Evolutionary conservation across 2,113 vertebrate species (phyloP).

Genomic region (Heterotilapia buettikoferi): DNA sequence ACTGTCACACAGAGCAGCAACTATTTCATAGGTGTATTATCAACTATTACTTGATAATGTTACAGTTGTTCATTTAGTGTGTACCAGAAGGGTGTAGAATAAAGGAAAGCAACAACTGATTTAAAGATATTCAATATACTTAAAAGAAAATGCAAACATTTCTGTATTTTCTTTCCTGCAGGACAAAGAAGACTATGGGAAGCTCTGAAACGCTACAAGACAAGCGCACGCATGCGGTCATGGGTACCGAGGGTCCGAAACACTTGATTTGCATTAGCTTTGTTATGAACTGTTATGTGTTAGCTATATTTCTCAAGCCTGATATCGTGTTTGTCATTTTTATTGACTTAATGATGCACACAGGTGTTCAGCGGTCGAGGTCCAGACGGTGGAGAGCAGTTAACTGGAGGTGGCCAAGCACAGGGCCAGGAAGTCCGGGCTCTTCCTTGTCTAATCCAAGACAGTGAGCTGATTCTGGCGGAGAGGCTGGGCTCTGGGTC

Average conservation of each 20-base stretch:
- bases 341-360: background rate
- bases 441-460: constrained; percentile 81
- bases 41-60: background rate
- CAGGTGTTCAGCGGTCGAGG: constrained; percentile 60
- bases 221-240: constrained; percentile 42
- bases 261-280: background rate
- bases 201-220: constrained; percentile 74
- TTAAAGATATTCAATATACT: background rate
- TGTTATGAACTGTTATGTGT: background rate
- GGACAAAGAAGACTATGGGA: constrained; percentile 83
- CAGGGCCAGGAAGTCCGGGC: constrained; percentile 57
- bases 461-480: constrained; percentile 73
- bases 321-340: background rate
- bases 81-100: background rate
- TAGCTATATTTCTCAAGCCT: background rate
- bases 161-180: constrained; percentile 17
- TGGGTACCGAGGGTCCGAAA: constrained; percentile 69
- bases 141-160: background rate
- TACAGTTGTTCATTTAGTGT: background rate
- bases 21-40: background rate
- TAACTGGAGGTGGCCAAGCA: background rate
- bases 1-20: background rate
- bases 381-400: constrained; percentile 60
- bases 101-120: background rate
- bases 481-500: constrained; percentile 82